Base-by-base conservation (phyloP, 2,797 vertebrate genomes). In the Cyclopterus lumpus region DNA sequence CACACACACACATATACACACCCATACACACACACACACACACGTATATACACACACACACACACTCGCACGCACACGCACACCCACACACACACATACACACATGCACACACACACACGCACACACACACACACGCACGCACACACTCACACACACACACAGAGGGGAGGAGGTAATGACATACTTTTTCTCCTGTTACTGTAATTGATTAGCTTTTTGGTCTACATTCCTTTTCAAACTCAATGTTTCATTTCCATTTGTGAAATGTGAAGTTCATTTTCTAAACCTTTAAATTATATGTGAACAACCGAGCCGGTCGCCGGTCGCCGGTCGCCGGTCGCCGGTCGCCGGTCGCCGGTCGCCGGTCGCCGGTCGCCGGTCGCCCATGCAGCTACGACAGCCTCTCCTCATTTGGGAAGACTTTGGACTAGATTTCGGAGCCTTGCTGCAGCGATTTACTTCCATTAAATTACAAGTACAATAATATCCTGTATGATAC, bases 171-270 rank as follows among this genome's bases (percentile, higher is more conserved):
- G 65, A 79, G 77, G 73, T 60, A 60, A 67, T 11, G 1, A 60
- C 68, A 82, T 72, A 74, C 59, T 69, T 62, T 63, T 60, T 57
- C 44, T 67, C 2, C 14, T 53, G 51, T 67, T 71, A 75, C 53
- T 61, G 67, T 68, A 63, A 28, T 40, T 42, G 40, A 59, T 61
- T 49, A 44, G 32, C 42, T 58, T 71, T 71, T 60, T 46, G 48
- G 20, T 71, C 24, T 10, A 28, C n/a, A 62, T 62, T 57, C 3
- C 6, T 63, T 34, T 48, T 53, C 15, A 8, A 59, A 22, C 15
- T 44, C 10, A 32, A 32, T 48, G 10, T n/a, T 48, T 48, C 8
- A 46, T 62, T 62, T 74, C 2, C 8, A 46, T 36, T 30, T 30
- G 32, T 30, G 1, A 11, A 5, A 48, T 65, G 24, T 26, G 11